Conservation (phyloP, 2,797 vertebrate species). For the Nasua narica region DNA sequence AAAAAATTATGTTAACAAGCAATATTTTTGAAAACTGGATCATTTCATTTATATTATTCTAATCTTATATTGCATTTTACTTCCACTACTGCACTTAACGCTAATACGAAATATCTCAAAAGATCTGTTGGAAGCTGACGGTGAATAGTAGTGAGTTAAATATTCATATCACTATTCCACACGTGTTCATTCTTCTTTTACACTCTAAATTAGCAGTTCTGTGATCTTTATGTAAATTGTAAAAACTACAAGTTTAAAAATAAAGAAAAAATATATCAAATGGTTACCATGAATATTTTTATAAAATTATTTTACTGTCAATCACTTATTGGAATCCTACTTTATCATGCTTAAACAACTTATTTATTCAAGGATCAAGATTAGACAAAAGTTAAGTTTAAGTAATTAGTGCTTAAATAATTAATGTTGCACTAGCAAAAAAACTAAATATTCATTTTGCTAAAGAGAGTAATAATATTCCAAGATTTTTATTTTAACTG, state of each 20-base stretch:
- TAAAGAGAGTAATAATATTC: not conserved
- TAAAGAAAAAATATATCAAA: not conserved
- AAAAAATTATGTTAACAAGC: not conserved
- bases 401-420: not conserved
- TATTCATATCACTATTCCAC: not conserved
- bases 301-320: not conserved
- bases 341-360: not conserved
- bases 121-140: not conserved
- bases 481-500: not conserved
- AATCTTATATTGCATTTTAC: not conserved
- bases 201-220: not conserved
- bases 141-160: not conserved
- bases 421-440: not conserved
- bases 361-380: not conserved
- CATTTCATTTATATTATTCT: not conserved
- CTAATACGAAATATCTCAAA: not conserved
- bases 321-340: not conserved
- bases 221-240: not conserved
- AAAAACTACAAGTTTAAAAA: not conserved
- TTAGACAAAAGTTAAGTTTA: conserved; percentile 8
- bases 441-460: conserved; percentile 18
- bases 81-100: not conserved
- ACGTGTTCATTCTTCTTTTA: not conserved
- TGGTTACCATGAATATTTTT: not conserved
- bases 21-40: not conserved